Base-by-base conservation (phyloP, 2,888 invertebrate genomes). In the Lasioglossum morio region DNA sequence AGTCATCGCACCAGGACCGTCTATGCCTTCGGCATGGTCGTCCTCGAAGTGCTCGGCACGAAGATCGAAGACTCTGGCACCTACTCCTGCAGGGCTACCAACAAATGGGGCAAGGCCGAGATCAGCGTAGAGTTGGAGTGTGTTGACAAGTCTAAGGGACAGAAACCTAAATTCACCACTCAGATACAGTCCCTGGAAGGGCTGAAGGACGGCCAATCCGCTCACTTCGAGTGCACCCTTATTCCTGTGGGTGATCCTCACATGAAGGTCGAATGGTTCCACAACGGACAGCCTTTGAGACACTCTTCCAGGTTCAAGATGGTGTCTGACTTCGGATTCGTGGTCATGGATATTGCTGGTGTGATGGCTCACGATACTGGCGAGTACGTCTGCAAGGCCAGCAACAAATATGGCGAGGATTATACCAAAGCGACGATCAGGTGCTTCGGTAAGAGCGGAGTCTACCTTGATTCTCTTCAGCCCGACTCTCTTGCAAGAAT, bases 21-120 rank as follows among this genome's bases (percentile, higher is more conserved):
- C 23, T 98, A 99, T 94, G 99, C 99, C 27, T 99, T 99, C 95
- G 99, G 99, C 79, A 99, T 99, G 97, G 99, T 99, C 37, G 98
- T 99, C 70, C 96, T 99, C 69, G 99, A 99, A 96, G 98, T 99
- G 91, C 96, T 98, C 34, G 99, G 99, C 87, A 98, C 98, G 0
- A 98, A 98, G 94, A 98, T 98, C 83, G 97, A 98, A 94, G 99
- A 99, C 95, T 97, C 98, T 43, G 99, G 99, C 69, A 97, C 97
- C 46, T 99, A 98, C 94, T 98, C 98, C 1, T 99, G 98, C 94
- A 96, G 97, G 86, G 99, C 99, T 4, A 98, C 98, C 1, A 99
- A 99, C 94, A 97, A 97, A 94, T 98, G 98, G 97, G 98, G 98
- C 73, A 96, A 97, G 90, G 98, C 98, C 78, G 98, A 98, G 96